Conservation (phyloP, 2,888 invertebrate species). For the Sminthurinus aureus region DNA sequence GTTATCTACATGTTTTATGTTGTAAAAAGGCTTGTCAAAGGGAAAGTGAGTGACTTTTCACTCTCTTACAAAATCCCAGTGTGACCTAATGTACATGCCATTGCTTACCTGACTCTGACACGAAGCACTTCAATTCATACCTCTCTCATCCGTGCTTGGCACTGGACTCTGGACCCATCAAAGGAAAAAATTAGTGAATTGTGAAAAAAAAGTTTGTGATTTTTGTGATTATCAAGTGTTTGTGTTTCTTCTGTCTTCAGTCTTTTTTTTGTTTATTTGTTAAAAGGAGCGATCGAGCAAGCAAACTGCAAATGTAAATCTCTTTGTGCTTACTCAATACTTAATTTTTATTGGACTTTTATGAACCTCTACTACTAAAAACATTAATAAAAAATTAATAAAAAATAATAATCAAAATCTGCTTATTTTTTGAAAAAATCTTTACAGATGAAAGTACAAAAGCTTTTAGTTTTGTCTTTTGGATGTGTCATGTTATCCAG, state of each 20-base stretch:
- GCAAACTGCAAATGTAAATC: no score
- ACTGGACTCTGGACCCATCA: neutral
- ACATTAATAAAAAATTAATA: no score
- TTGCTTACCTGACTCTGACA: neutral
- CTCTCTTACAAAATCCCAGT: conserved; percentile 5
- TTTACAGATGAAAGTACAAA: conserved; percentile 19
- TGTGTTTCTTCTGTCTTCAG: neutral
- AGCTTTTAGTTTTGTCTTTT: neutral
- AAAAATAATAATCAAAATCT: neutral
- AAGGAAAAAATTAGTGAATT: no score
- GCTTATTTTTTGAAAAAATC: neutral
- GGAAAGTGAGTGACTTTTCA: conserved; percentile 5
- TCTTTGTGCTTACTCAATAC: neutral
- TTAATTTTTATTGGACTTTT: neutral
- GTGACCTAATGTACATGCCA: neutral
- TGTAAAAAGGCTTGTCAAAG: neutral
- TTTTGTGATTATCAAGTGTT: neutral
- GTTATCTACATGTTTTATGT: neutral
- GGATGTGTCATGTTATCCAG: neutral
- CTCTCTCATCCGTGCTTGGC: neutral
- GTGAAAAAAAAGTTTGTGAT: neutral
- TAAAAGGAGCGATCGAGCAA: no score
- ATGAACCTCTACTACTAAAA: neutral
- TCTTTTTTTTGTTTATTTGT: neutral
- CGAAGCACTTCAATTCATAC: neutral